These are phyloP conservation scores for Dichetophora obliterata DNA, from an alignment of 2,888 invertebrate species.

Conservation along the genomic window DNA sequence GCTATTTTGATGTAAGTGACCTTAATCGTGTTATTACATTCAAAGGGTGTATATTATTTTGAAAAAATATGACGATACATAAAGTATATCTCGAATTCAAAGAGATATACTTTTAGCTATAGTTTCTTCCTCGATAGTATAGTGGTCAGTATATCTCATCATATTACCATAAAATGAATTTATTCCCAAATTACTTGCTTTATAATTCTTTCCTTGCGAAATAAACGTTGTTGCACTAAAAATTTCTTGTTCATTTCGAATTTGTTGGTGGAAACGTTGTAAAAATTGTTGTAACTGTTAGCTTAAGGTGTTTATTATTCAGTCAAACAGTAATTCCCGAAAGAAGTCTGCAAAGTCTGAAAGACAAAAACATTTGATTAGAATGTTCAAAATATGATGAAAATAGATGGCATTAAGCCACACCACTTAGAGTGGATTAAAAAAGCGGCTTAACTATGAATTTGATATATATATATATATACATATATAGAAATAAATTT, in stretches of 20 bases:
- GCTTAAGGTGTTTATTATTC: conserved; percentile 11
- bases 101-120: no score
- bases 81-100: no score
- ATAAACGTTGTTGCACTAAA: conserved; percentile 11
- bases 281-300: conserved; percentile 17
- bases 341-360: conserved; percentile 47
- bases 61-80: no score
- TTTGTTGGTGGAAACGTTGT: conserved; percentile 9
- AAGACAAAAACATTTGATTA: conserved; percentile 49
- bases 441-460: conserved; percentile 4
- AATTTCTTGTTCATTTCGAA: neutral
- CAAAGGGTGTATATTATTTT: no score
- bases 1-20: neutral
- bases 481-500: neutral
- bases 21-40: neutral
- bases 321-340: conserved; percentile 44
- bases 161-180: neutral
- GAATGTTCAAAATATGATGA: conserved; percentile 33
- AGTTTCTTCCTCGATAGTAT: conserved; percentile 16
- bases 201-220: conserved; percentile 18
- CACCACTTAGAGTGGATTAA: neutral
- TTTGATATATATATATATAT: neutral
- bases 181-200: conserved; percentile 11
- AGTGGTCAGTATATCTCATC: neutral
- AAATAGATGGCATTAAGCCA: neutral